These are phyloP conservation scores for Corapipo altera DNA, from an alignment of 2,113 vertebrate genomes.

Conservation along the genomic window DNA sequence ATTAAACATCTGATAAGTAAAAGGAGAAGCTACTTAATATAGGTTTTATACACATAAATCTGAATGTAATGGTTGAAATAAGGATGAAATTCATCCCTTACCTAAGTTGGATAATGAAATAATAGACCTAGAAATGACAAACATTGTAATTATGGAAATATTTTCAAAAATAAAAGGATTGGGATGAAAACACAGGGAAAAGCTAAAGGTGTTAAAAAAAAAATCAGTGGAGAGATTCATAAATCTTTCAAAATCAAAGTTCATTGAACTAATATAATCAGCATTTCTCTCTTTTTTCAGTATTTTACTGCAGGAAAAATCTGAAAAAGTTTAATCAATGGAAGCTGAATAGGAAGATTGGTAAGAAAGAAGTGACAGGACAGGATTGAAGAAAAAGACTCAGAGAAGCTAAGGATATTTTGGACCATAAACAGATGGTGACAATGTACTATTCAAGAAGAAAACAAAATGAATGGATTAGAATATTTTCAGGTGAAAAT, in stretches of 20 bases:
- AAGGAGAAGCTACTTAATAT: neutral
- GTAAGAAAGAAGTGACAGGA: neutral
- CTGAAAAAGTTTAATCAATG: neutral
- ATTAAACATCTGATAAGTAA: neutral
- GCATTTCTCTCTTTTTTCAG: neutral
- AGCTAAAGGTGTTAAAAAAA: neutral
- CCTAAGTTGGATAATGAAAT: neutral
- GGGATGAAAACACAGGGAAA: neutral
- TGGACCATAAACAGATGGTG: neutral
- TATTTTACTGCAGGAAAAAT: neutral
- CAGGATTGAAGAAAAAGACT: neutral
- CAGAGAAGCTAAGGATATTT: neutral
- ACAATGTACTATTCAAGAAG: neutral
- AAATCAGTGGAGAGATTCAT: neutral
- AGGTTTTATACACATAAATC: neutral
- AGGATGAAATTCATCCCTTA: neutral
- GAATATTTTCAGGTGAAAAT: fast-evolving
- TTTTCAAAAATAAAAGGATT: neutral
- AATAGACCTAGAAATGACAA: neutral
- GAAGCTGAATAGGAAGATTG: neutral
- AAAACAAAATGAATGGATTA: neutral
- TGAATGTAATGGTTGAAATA: neutral
- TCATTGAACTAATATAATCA: neutral
- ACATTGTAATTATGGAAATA: neutral
- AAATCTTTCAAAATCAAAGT: neutral